Base-by-base conservation (phyloP, 53 echinoderm and acorn worm genomes). In the Hippasteria phrygiana region DNA sequence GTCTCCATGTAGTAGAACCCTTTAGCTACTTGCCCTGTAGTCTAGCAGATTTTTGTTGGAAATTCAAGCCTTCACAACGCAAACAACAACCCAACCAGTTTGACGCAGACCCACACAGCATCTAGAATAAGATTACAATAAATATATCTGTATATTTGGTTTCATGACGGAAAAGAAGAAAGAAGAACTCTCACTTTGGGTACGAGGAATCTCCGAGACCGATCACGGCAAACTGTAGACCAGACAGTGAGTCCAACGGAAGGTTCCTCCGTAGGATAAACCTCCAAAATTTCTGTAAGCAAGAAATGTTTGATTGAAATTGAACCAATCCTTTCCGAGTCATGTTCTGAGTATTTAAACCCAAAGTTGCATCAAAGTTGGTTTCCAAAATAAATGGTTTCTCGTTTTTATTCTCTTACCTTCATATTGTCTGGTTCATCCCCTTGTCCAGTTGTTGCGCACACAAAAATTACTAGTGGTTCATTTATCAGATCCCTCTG, bases 371-470 rank as follows among this genome's bases (percentile, higher is more conserved):
- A n/a, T n/a, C n/a, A n/a, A n/a, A n/a, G n/a, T n/a, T n/a, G 26
- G 59, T 59, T 59, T n/a, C 7, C 22, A 59, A 2, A 26, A 59
- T n/a, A 59, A 20, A 22, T 59, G 22, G 8, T 4, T 14, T 59
- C 26, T 22, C 26, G 2, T 13, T 11, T 11, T 20, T 24, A 67
- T 10, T 3, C 10, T 33, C 72, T 18, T 93, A 95, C 96, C 93
- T 95, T 96, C 96, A 97, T 97, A 39, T 97, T 97, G 24, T 97
- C 96, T 24, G 98, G 98, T 70, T 95, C 98, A 83, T 97, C 98
- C 37, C 98, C 98, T 70, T 97, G 96, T 42, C 98, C 98, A 34
- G 98, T 97, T 36, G 98, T 97, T 42, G 98, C 89, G 77, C 94
- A 96, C 71, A 97, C 98, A 91, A 97, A 96, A 20, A 97, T 87